Conservation (phyloP, 2,113 vertebrate genomes). For the Tricholaema leucomelas region DNA sequence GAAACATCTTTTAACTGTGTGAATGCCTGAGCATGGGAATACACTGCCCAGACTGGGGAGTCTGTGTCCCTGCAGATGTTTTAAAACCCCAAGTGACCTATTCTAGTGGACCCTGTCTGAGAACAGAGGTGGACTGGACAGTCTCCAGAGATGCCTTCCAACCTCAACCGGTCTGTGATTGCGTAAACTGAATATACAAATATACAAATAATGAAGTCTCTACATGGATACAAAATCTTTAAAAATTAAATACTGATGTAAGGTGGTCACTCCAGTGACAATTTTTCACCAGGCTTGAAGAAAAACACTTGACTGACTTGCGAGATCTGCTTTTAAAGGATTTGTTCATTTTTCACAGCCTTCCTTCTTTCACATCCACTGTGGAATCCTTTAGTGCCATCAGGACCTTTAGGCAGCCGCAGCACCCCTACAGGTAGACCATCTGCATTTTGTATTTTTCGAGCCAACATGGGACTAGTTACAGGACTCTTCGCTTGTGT, state of each 20-base stretch:
- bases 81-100: background rate
- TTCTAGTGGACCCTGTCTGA: background rate
- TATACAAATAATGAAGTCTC: conserved; percentile 26
- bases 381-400: conserved; percentile 92
- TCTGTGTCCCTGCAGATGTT: background rate
- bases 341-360: background rate
- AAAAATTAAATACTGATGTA: conserved; percentile 64
- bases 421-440: conserved; percentile 89
- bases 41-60: background rate
- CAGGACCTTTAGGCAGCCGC: conserved; percentile 89
- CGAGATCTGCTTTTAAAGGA: background rate
- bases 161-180: background rate
- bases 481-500: conserved; percentile 88
- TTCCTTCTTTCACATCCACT: conserved; percentile 77
- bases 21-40: background rate
- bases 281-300: background rate
- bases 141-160: conserved; percentile 8
- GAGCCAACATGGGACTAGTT: conserved; percentile 85
- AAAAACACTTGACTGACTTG: background rate
- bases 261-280: conserved; percentile 60
- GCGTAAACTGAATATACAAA: conserved; percentile 6
- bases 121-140: background rate
- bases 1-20: background rate
- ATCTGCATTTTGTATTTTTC: conserved; percentile 88
- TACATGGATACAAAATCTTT: conserved; percentile 56